phyloP scores from a whole-genome alignment of 2,113 vertebrate genomes.

The Carettochelys insculpta region DNA sequence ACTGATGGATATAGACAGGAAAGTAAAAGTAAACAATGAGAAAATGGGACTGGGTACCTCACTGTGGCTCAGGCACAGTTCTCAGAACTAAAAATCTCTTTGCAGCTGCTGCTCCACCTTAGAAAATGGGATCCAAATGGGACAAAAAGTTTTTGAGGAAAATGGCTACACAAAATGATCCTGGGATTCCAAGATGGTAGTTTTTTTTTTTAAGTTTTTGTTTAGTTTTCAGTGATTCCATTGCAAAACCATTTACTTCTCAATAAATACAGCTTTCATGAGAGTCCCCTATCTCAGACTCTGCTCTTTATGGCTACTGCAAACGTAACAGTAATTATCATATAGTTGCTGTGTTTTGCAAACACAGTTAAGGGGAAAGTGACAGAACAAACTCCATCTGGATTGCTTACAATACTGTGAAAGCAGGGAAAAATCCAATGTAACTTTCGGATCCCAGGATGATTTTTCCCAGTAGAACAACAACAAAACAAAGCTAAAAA shows the following conservation, averaged over 20 bases:
- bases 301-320: not conserved
- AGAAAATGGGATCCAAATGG: not conserved
- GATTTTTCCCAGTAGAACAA: not conserved
- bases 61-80: fast-evolving
- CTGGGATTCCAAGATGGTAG: not conserved
- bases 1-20: not conserved
- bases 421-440: not conserved
- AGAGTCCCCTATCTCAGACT: not conserved
- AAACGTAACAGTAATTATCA: fast-evolving
- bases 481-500: not conserved
- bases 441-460: not conserved
- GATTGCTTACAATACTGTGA: not conserved
- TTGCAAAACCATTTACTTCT: not conserved
- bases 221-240: not conserved
- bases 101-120: not conserved
- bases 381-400: not conserved
- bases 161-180: not conserved
- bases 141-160: not conserved
- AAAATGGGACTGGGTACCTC: not conserved
- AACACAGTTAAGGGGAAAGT: not conserved
- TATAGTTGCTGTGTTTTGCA: fast-evolving
- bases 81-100: not conserved
- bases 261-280: not conserved
- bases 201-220: no score
- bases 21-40: not conserved